A percentile compares a stretch with the other conserved stretches of the same genome.
These are phyloP conservation scores for Cryptomyrus ogoouensis DNA, from an alignment of 2,113 vertebrate genomes.

Conservation along the genomic window DNA sequence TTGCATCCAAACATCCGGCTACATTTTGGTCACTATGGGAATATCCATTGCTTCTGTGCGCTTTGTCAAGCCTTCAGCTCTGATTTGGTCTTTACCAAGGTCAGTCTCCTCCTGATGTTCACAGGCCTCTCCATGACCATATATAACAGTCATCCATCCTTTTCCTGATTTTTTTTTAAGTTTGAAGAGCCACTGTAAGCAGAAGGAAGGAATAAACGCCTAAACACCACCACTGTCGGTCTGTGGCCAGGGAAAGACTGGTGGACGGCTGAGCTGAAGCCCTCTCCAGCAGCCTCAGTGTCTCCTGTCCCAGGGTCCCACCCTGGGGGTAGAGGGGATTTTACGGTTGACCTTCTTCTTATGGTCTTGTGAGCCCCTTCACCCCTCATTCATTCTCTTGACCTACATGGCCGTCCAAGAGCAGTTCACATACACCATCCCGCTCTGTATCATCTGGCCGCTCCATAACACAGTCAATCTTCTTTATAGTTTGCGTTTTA, in stretches of 20 bases:
- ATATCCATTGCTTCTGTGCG: background rate
- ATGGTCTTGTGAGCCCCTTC: constrained; percentile 60
- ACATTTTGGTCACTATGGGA: background rate
- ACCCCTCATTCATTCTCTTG: constrained; percentile 63
- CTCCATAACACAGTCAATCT: background rate
- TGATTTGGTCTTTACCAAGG: background rate
- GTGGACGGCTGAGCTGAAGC: background rate
- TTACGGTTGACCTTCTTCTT: constrained; percentile 71
- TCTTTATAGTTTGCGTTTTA: background rate
- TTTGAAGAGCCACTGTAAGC: background rate
- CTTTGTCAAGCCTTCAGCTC: background rate
- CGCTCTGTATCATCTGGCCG: constrained; percentile 20
- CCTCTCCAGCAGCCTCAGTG: constrained; percentile 17
- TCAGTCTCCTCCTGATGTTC: background rate
- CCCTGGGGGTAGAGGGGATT: constrained; percentile 55
- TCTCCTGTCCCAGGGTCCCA: constrained; percentile 36
- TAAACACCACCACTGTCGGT: background rate
- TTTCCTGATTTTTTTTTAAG: background rate
- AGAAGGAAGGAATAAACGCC: background rate
- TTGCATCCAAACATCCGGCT: background rate
- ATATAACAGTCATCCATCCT: background rate
- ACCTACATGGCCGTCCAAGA: constrained; percentile 65
- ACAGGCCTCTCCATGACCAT: background rate
- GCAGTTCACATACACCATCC: constrained; percentile 61
- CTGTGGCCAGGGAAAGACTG: background rate